Evolutionary conservation across 2,888 invertebrate species (phyloP), one percentile per base, ranked within the genome.

Genomic region (Lamellibrachia satsuma): DNA sequence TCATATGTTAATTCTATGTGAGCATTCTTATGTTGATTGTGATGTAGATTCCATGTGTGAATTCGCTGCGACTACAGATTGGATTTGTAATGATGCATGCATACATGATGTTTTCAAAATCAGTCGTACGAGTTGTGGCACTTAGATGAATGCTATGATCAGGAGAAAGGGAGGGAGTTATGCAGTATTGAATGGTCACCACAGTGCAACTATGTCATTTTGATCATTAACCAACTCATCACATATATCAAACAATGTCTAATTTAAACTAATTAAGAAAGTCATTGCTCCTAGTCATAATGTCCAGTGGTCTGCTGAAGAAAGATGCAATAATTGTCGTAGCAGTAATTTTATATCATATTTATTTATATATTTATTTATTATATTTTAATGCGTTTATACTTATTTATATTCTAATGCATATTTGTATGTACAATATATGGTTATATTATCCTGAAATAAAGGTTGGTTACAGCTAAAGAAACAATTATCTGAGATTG

Each of bases 1-100:
- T 75, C 75, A 75, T 75, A 75, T 75, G 75, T 75, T 75, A 75
- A 75, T 75, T 75, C 75, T 75, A 75, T 75, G 75, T 75, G 75
- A 15, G n/a, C 75, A 75, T 75, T 75, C 75, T 75, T 75, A 75
- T 75, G 75, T 75, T 22, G 75, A 75, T 75, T 75, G 75, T 75
- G n/a, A 75, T 75, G 75, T 75, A 15, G 75, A 75, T 75, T n/a
- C 75, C n/a, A 75, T n/a, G 75, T 75, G 75, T 75, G 15, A 22
- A 75, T 75, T 75, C 75, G 75, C 75, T 0, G 2, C 75, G 22
- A 75, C 75, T 22, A 75, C 75, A 75, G 75, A 75, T 75, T 75
- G 75, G 75, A 75, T 75, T 75, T 11, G 75, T 75, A 75, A 75
- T 75, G 75, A 75, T n/a, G 75, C 75, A 75, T 6, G 75, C 75